Evolutionary conservation across 1,140 invertebrate genomes (phyloP).

Genomic region (Pseudoatta argentina): DNA sequence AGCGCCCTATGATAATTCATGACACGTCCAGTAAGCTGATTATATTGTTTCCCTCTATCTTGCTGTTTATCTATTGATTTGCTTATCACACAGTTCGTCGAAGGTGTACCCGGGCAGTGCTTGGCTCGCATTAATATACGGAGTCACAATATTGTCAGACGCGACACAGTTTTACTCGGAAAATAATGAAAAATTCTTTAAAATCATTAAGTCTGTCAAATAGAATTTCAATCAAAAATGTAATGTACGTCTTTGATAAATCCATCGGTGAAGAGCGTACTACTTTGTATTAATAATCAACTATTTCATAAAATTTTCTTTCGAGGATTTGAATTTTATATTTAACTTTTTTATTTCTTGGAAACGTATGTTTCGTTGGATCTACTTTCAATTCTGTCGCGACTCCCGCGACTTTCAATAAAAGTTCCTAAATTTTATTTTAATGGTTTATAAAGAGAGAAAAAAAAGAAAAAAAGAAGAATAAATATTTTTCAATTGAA

Average conservation of each 20-base stretch:
- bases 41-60: constrained; percentile 56
- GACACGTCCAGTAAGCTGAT: constrained; percentile 49
- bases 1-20: constrained; percentile 23
- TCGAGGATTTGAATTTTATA: neutral
- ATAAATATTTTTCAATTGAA: constrained; percentile 4
- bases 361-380: neutral
- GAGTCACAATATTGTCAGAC: neutral
- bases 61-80: constrained; percentile 54
- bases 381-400: neutral
- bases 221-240: neutral
- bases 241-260: neutral
- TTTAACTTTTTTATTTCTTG: neutral
- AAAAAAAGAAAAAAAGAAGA: neutral
- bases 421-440: neutral
- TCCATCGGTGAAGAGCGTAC: neutral
- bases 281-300: neutral
- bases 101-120: constrained; percentile 3
- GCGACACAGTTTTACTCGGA: neutral
- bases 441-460: neutral
- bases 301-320: neutral
- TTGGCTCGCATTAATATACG: neutral
- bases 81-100: constrained; percentile 38
- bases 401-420: neutral
- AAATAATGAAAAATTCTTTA: neutral
- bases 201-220: neutral